Conservation (phyloP, 2,797 vertebrate species). For the Spondyliosoma cantharus region DNA sequence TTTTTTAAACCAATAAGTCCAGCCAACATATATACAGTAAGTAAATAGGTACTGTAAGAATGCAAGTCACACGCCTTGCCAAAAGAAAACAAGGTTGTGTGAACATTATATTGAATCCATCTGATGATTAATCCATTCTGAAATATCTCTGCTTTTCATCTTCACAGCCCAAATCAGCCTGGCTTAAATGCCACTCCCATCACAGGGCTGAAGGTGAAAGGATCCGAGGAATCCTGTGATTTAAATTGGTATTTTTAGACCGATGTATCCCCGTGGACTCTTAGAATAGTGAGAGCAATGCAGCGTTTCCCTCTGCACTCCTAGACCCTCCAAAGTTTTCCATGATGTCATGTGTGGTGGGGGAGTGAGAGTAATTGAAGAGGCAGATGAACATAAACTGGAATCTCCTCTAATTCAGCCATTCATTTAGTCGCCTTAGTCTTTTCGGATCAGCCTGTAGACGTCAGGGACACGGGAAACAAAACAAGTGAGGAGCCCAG, state of each 20-base stretch:
- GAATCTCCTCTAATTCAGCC: constrained; percentile 73
- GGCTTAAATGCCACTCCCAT: constrained; percentile 91
- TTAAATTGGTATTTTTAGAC: constrained; percentile 95
- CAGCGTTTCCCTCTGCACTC: constrained; percentile 75
- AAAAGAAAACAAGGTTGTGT: constrained; percentile 81
- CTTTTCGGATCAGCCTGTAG: constrained; percentile 31
- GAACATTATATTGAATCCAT: constrained; percentile 85
- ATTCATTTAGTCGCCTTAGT: constrained; percentile 51
- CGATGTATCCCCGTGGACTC: constrained; percentile 85
- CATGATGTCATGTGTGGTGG: constrained; percentile 85
- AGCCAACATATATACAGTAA: constrained; percentile 68
- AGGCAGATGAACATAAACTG: constrained; percentile 77
- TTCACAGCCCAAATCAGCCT: constrained; percentile 81
- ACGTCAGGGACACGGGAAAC: constrained; percentile 33
- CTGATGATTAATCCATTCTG: constrained; percentile 85
- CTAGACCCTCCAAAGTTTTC: constrained; percentile 80
- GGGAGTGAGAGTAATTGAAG: constrained; percentile 75
- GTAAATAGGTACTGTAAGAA: constrained; percentile 79
- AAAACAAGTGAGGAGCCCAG: constrained; percentile 36
- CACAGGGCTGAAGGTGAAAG: constrained; percentile 89
- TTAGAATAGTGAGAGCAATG: constrained; percentile 75
- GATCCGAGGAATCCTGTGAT: constrained; percentile 92
- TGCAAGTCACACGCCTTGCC: constrained; percentile 71
- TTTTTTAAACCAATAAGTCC: constrained; percentile 30
- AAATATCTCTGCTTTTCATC: constrained; percentile 84